A percentile compares a stretch with the other conserved stretches of the same genome.
These are phyloP conservation scores for Pachymerium ferrugineum DNA, from an alignment of 2,888 invertebrate genomes.

Conservation along the genomic window DNA sequence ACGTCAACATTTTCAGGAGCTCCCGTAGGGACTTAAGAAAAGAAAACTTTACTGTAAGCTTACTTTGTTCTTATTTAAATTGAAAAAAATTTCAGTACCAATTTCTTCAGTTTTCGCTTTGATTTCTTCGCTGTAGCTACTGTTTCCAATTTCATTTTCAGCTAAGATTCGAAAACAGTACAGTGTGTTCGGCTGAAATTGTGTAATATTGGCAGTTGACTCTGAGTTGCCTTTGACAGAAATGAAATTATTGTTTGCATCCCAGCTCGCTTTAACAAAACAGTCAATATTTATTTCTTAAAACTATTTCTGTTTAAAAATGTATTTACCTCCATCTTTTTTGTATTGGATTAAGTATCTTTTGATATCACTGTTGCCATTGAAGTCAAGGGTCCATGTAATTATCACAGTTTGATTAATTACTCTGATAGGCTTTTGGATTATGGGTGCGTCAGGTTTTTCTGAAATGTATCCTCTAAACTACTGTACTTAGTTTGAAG, in stretches of 20 bases:
- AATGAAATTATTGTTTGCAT: too few relatives aligned
- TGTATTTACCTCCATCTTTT: not conserved
- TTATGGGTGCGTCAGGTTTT: not conserved
- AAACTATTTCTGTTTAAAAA: too few relatives aligned
- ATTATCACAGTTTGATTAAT: not conserved
- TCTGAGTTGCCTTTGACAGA: not conserved
- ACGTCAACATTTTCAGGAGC: slow-evolving; percentile 29
- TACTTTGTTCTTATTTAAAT: not conserved
- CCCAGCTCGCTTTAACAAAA: not conserved
- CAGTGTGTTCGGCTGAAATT: not conserved
- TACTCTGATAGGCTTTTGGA: not conserved
- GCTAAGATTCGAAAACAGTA: slow-evolving; percentile 5
- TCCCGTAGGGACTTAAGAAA: not conserved
- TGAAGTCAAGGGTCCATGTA: not conserved
- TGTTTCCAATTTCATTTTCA: not conserved
- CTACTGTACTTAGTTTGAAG: not conserved
- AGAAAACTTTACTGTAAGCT: too few relatives aligned
- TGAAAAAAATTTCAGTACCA: not conserved
- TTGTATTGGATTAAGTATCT: not conserved
- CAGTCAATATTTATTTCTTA: not conserved
- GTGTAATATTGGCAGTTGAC: not conserved
- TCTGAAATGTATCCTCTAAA: not conserved
- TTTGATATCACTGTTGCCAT: not conserved
- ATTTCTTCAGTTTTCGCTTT: slow-evolving; percentile 1
- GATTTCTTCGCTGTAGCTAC: not conserved